phyloP scores from a whole-genome alignment of 2,888 invertebrate genomes.

The Homarus gammarus region DNA sequence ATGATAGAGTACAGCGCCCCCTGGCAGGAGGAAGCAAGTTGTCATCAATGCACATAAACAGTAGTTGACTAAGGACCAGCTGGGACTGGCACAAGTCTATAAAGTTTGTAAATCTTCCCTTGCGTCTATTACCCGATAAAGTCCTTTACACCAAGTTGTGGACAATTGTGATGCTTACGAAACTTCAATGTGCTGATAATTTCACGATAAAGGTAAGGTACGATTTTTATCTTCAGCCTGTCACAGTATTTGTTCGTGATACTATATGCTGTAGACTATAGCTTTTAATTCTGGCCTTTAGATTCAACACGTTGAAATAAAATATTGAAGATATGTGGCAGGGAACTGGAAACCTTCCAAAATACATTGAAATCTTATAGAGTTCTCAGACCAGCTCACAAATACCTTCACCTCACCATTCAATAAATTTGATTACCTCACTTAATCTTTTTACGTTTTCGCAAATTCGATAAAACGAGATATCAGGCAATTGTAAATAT shows the following conservation, averaged over 20 bases:
- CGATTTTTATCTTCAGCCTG: too few relatives aligned
- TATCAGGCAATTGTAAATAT: background rate
- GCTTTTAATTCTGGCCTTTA: background rate
- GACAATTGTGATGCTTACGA: background rate
- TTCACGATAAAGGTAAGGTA: background rate
- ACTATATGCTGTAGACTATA: background rate
- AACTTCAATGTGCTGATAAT: background rate
- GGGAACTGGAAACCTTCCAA: background rate
- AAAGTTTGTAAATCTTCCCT: background rate
- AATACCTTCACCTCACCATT: background rate
- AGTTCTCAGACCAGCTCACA: background rate
- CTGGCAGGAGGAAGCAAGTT: background rate
- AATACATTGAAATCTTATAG: conserved; percentile 12
- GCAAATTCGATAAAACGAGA: background rate
- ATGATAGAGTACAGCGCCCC: too few relatives aligned
- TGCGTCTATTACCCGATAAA: background rate
- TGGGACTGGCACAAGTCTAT: background rate
- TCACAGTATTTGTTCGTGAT: background rate
- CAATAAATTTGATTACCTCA: conserved; percentile 2
- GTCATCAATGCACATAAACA: background rate
- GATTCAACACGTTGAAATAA: conserved; percentile 5
- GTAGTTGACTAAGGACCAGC: background rate
- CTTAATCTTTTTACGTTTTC: background rate
- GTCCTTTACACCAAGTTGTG: background rate
- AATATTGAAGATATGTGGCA: background rate